phyloP scores from a whole-genome alignment of 2,113 vertebrate genomes.

The Tenrec ecaudatus region DNA sequence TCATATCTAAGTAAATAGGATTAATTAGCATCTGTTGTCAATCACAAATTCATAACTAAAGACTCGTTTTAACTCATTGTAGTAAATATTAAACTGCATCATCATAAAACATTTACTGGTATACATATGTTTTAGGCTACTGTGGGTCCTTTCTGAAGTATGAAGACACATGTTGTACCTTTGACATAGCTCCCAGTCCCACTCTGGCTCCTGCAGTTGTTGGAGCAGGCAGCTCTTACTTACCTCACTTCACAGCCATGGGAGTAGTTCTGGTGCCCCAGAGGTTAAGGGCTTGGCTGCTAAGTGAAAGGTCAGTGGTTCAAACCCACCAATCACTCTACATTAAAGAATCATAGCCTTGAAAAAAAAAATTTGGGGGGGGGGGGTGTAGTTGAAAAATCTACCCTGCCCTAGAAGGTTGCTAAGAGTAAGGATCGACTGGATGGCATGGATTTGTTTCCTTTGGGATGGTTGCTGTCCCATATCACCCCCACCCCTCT shows the following conservation, averaged over 20 bases:
- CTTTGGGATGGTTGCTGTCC: background rate
- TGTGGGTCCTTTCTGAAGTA: background rate
- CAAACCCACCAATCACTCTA: background rate
- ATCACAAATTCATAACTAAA: constrained; percentile 19
- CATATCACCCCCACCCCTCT: too few species aligned
- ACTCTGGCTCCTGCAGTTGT: constrained; percentile 1
- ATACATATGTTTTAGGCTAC: background rate
- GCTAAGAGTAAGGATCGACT: too few species aligned
- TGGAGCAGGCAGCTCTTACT: background rate
- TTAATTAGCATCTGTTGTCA: constrained; percentile 47
- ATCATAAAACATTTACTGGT: background rate
- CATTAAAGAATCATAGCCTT: background rate
- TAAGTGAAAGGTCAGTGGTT: background rate
- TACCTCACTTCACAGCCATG: background rate
- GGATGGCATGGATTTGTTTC: background rate
- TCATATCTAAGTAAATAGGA: background rate
- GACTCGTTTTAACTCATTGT: constrained; percentile 31
- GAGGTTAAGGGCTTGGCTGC: background rate
- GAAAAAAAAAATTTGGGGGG: background rate
- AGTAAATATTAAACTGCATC: constrained; percentile 6
- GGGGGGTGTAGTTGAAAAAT: background rate
- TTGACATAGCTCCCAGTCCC: background rate
- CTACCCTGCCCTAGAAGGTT: background rate
- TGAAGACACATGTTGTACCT: background rate
- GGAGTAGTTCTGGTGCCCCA: background rate